Percentiles rank a stretch among this genome's conserved stretches.
Conservation (phyloP, 2,113 vertebrate species). For the Onychostoma macrolepis region DNA sequence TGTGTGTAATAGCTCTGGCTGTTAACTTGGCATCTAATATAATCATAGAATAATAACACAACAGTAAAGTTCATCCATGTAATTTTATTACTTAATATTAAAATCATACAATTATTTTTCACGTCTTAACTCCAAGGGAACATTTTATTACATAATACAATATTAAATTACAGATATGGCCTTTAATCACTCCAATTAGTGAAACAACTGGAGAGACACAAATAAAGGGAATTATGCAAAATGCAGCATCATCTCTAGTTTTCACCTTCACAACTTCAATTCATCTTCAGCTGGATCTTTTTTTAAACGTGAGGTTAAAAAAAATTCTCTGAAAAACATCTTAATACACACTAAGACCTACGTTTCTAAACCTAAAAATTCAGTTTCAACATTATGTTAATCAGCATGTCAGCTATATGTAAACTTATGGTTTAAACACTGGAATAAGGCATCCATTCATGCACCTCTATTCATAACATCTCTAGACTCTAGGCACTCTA, state of each 20-base stretch:
- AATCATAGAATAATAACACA: background rate
- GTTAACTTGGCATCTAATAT: background rate
- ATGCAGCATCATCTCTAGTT: background rate
- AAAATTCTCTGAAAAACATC: background rate
- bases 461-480: background rate
- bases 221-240: background rate
- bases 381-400: background rate
- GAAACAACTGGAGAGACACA: background rate
- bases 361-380: background rate
- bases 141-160: constrained; percentile 42
- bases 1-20: background rate
- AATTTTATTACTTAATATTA: constrained; percentile 10
- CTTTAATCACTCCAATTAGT: constrained; percentile 31
- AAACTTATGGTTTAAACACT: background rate
- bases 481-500: too few species aligned
- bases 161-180: constrained; percentile 44
- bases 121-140: constrained; percentile 26
- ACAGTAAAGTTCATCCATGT: background rate
- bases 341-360: background rate
- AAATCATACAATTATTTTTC: constrained; percentile 14
- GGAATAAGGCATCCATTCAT: background rate
- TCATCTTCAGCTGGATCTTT: background rate
- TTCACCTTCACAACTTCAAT: background rate
- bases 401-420: background rate
- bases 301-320: background rate